phyloP scores from a whole-genome alignment of 2,113 vertebrate species.

The Hyla sarda region DNA sequence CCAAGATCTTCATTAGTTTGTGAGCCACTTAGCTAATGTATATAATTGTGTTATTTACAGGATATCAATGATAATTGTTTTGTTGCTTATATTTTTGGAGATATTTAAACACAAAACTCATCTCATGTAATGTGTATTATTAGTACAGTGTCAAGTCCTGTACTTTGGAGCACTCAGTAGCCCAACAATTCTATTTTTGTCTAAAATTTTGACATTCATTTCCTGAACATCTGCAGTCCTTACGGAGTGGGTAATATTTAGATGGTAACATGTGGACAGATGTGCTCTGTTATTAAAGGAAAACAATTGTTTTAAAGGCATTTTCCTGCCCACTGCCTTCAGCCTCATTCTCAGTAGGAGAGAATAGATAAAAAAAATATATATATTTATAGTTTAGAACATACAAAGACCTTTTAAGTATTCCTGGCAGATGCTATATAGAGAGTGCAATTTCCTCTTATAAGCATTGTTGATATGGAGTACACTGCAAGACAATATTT shows the following conservation, averaged over 20 bases:
- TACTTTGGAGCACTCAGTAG: not conserved
- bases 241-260: not conserved
- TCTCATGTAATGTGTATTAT: not conserved
- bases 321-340: not conserved
- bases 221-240: constrained; percentile 18
- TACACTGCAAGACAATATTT: too few species aligned
- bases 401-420: too few species aligned
- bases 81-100: not conserved
- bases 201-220: not conserved
- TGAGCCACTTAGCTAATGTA: not conserved
- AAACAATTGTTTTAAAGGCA: not conserved
- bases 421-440: too few species aligned
- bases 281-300: not conserved
- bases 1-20: not conserved
- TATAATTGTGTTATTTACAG: not conserved
- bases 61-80: not conserved
- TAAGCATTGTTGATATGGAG: too few species aligned
- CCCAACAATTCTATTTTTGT: not conserved
- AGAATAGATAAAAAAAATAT: too few species aligned
- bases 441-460: too few species aligned
- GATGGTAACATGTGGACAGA: constrained; percentile 12
- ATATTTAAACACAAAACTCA: not conserved
- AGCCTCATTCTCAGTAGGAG: not conserved
- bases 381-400: too few species aligned
- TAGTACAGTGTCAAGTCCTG: not conserved